Conservation (phyloP, 2,888 invertebrate species). For the Hedya salicella region DNA sequence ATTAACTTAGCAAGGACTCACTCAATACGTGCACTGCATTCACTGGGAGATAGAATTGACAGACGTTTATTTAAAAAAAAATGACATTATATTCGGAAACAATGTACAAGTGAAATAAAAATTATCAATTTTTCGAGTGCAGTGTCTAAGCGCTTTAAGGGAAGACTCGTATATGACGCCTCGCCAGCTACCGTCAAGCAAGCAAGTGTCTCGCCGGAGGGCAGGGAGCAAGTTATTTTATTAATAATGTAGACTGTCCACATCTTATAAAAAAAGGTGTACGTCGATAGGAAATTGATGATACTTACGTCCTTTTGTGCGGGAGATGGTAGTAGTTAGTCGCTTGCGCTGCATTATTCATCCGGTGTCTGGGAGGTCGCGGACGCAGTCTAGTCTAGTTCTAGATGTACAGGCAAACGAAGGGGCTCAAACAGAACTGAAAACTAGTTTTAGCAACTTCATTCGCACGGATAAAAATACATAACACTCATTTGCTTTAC, state of each 20-base stretch:
- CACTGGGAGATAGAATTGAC: too few species aligned
- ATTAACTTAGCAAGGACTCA: too few species aligned
- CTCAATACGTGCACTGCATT: too few species aligned
- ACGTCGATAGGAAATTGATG: neutral
- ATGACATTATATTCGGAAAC: too few species aligned
- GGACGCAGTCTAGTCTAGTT: conserved; percentile 45
- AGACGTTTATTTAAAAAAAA: too few species aligned
- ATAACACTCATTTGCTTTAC: too few species aligned
- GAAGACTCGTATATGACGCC: neutral
- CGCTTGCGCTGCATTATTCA: conserved; percentile 66
- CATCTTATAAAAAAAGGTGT: neutral
- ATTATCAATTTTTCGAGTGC: too few species aligned
- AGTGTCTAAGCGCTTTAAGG: neutral
- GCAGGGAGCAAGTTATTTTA: conserved; percentile 12
- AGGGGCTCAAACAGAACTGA: neutral
- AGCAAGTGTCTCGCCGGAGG: conserved; percentile 5
- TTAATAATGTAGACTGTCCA: conserved; percentile 14
- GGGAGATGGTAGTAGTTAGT: conserved; percentile 33
- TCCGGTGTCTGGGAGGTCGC: conserved; percentile 64
- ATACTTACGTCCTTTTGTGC: conserved; percentile 2
- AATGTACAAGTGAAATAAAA: too few species aligned
- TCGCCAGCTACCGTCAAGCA: neutral
- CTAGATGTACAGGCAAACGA: conserved; percentile 5
- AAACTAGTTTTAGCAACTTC: too few species aligned
- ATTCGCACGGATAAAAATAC: too few species aligned